phyloP scores from a whole-genome alignment of 1,140 invertebrate species.

The Acromyrmex echinatior region DNA sequence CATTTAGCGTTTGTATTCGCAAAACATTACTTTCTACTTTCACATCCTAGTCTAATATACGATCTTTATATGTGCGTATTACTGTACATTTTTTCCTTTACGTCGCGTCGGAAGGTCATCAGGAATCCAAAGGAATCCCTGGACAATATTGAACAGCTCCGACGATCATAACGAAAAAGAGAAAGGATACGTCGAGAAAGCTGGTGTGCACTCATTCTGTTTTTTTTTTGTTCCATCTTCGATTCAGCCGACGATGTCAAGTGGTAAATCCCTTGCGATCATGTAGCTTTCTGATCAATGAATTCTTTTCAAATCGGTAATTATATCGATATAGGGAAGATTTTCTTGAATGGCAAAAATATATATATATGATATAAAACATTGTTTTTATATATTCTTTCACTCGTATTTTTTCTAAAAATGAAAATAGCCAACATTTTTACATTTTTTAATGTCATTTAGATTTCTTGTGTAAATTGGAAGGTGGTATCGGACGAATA shows the following conservation, averaged over 20 bases:
- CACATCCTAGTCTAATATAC: conserved; percentile 48
- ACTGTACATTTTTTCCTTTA: neutral
- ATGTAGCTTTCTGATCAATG: conserved; percentile 7
- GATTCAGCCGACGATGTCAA: neutral
- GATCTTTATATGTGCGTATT: conserved; percentile 18
- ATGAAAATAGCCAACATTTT: too few species aligned
- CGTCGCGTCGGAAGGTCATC: conserved; percentile 36
- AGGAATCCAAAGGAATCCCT: neutral
- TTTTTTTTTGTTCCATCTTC: neutral
- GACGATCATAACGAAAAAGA: conserved; percentile 14
- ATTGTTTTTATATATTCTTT: too few species aligned
- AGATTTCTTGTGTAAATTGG: too few species aligned
- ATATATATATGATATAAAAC: too few species aligned
- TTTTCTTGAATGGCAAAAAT: too few species aligned
- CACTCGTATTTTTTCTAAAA: too few species aligned
- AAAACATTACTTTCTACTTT: conserved; percentile 70
- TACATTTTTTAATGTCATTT: too few species aligned
- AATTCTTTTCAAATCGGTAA: too few species aligned
- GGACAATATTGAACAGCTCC: neutral
- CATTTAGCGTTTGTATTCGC: conserved; percentile 32
- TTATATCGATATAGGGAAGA: too few species aligned
- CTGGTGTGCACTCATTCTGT: neutral
- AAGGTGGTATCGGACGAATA: too few species aligned
- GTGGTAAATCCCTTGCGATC: neutral
- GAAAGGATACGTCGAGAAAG: conserved; percentile 54